These are phyloP conservation scores for Diadema setosum DNA, from an alignment of 35 echinoderm and acorn worm species.

Conservation along the genomic window DNA sequence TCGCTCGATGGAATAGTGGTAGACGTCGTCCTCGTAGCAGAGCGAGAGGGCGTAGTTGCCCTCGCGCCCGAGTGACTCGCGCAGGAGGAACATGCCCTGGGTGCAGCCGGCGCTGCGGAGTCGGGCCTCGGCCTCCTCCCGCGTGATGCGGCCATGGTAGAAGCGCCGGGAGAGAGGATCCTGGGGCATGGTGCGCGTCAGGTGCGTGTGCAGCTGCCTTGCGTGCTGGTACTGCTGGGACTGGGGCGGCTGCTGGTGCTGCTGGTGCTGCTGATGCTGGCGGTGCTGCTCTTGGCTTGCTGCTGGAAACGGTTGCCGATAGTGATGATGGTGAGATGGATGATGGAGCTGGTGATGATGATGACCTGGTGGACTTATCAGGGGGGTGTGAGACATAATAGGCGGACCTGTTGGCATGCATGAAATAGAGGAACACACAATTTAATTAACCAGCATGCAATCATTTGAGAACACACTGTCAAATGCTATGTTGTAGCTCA, in stretches of 20 bases:
- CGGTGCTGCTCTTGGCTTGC: too few relatives aligned
- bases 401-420: neutral
- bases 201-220: neutral
- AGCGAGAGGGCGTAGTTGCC: slow-evolving; percentile 90
- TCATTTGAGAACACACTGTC: too few relatives aligned
- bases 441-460: too few relatives aligned
- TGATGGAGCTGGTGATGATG: neutral
- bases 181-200: neutral
- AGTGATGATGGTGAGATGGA: neutral
- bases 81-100: slow-evolving; percentile 73
- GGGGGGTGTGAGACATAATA: neutral
- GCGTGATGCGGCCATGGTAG: slow-evolving; percentile 84
- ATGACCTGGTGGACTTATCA: neutral
- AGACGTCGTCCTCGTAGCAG: slow-evolving; percentile 62
- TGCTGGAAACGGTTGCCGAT: neutral
- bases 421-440: too few relatives aligned
- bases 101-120: slow-evolving; percentile 43
- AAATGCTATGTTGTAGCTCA: too few relatives aligned
- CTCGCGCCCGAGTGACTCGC: slow-evolving; percentile 71
- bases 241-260: neutral
- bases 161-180: slow-evolving; percentile 70
- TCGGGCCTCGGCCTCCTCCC: slow-evolving; percentile 85
- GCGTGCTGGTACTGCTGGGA: neutral
- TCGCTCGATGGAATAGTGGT: slow-evolving; percentile 90
- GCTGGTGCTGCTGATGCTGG: neutral